phyloP scores from a whole-genome alignment of 2,888 invertebrate species.

The Athrips mouffetella region DNA sequence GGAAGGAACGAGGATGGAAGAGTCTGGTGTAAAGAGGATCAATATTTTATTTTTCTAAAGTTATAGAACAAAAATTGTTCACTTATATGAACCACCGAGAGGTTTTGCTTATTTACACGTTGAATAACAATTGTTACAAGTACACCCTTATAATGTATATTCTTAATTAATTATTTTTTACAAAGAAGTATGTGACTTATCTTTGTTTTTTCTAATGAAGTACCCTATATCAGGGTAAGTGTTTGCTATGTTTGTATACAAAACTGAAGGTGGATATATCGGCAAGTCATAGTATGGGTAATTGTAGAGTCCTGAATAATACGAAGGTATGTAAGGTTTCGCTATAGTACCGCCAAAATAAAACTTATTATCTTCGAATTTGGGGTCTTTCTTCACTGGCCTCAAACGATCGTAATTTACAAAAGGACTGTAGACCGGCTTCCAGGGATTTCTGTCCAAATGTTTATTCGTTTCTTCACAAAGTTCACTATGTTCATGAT shows the following conservation, averaged over 20 bases:
- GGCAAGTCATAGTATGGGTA: conserved; percentile 41
- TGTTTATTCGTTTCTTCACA: neutral
- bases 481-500: neutral
- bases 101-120: too few species aligned
- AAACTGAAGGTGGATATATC: conserved; percentile 30
- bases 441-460: neutral
- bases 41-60: too few species aligned
- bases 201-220: conserved; percentile 40
- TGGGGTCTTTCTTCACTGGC: conserved; percentile 39
- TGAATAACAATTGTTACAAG: too few species aligned
- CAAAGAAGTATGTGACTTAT: conserved; percentile 32
- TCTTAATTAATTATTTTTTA: conserved; percentile 20
- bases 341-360: conserved; percentile 24
- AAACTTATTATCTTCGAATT: conserved; percentile 41
- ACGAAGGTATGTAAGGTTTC: conserved; percentile 33
- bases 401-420: conserved; percentile 28
- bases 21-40: too few species aligned
- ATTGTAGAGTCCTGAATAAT: conserved; percentile 38
- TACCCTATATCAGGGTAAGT: conserved; percentile 25
- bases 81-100: too few species aligned
- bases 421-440: conserved; percentile 29
- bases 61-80: too few species aligned
- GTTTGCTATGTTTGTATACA: conserved; percentile 31
- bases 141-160: too few species aligned
- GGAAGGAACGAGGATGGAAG: too few species aligned